Evolutionary conservation across 1,140 invertebrate species (phyloP).

Genomic region (Dryas iulia): DNA sequence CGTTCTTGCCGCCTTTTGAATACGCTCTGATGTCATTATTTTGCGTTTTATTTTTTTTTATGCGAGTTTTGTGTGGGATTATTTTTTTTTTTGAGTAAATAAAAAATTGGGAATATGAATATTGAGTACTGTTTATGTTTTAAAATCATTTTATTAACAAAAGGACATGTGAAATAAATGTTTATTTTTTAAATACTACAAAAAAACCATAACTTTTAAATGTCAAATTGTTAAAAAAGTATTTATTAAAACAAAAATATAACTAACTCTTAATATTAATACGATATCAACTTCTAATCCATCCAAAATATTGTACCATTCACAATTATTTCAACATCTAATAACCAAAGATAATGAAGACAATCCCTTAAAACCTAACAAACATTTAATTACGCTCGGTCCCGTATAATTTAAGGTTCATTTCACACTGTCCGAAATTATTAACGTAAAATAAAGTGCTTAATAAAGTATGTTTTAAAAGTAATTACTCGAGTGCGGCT

Average conservation of each 20-base stretch:
- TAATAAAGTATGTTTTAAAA: constrained; percentile 13
- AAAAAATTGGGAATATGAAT: neutral
- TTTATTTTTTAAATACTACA: too few relatives aligned
- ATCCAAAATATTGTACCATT: neutral
- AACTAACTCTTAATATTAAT: too few relatives aligned
- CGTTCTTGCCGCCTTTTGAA: constrained; percentile 8
- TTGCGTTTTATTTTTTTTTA: neutral
- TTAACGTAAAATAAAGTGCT: neutral
- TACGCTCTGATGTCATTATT: neutral
- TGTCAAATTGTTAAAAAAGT: too few relatives aligned
- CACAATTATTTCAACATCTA: neutral
- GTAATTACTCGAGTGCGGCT: constrained; percentile 10
- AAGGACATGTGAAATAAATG: too few relatives aligned
- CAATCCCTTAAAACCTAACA: neutral
- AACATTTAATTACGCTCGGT: neutral
- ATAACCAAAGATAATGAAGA: neutral
- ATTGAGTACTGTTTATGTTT: too few relatives aligned
- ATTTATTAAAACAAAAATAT: too few relatives aligned
- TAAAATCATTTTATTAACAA: too few relatives aligned
- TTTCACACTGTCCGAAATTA: neutral
- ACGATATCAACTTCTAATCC: too few relatives aligned
- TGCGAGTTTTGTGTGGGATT: neutral
- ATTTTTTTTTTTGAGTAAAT: neutral
- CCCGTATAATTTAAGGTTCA: neutral
- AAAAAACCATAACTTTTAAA: too few relatives aligned